Evolutionary conservation across 2,888 invertebrate genomes (phyloP).

Genomic region (Hirtodrosophila alboralis): DNA sequence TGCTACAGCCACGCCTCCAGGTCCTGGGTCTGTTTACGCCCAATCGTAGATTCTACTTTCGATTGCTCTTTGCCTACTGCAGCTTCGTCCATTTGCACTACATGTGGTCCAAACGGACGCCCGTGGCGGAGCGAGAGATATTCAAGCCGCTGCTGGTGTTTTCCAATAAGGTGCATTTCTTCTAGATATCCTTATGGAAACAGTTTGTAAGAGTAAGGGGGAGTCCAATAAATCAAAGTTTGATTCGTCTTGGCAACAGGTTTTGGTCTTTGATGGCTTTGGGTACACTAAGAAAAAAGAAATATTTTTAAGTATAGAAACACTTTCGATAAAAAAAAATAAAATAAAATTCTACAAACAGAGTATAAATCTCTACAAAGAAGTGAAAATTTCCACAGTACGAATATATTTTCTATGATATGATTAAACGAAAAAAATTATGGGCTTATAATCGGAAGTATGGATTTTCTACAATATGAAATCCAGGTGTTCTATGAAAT

Average conservation of each 20-base stretch:
- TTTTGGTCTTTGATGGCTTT: conserved; percentile 17
- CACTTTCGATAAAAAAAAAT: too few species aligned
- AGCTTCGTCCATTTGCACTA: conserved; percentile 39
- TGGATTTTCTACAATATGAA: too few species aligned
- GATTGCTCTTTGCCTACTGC: conserved; percentile 44
- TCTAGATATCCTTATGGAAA: background rate
- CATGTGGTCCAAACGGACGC: conserved; percentile 34
- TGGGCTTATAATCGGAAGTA: too few species aligned
- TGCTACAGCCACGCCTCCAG: conserved; percentile 30
- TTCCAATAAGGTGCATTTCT: background rate
- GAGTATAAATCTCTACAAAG: too few species aligned
- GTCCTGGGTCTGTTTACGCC: conserved; percentile 45
- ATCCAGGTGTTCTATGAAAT: too few species aligned
- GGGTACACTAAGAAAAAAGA: too few species aligned
- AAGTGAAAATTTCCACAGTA: too few species aligned
- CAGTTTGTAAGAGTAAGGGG: background rate
- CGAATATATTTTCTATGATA: too few species aligned
- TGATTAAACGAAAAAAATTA: too few species aligned
- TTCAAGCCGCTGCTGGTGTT: conserved; percentile 9
- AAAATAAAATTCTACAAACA: too few species aligned
- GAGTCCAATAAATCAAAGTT: conserved; percentile 33
- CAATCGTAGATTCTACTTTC: conserved; percentile 42
- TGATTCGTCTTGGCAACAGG: conserved; percentile 17
- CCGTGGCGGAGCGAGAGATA: conserved; percentile 41
- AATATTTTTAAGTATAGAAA: too few species aligned